Base-by-base conservation (phyloP, 2,888 invertebrate species). In the Bruchidius siliquastri region DNA sequence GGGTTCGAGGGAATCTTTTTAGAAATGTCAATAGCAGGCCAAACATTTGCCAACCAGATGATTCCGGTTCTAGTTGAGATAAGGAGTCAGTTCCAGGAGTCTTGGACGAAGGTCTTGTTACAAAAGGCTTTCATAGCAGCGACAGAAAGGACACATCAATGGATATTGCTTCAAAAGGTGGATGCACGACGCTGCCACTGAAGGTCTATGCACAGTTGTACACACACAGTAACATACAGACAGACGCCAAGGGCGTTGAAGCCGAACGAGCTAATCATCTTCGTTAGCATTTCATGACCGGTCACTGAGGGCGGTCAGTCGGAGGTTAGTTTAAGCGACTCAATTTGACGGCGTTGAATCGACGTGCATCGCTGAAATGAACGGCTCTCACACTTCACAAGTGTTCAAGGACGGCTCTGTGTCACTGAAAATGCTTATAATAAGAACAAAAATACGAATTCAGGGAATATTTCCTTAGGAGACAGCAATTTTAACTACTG, bases 241-340 rank as follows among this genome's bases (percentile, higher is more conserved):
- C 73, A 74, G 74, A 73, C 72, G 73, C 72, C 73, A 69, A 73
- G 67, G 72, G 73, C 74, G 76, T 81, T 80, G 78, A 79, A 78
- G 78, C 80, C 82, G 81, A 84, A 84, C 80, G 82, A 83, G 81
- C 80, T 81, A 82, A 84, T 84, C 82, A 83, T 82, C 81, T 81
- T 81, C 82, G 81, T 82, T 82, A 82, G 78, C 79, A 78, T 77
- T 77, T 75, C 76, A 49, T 13, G 49, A 49, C 49, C 49, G 10
- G 49, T 49, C 18, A 49, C 49, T 13, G 49, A 49, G 49, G 49
- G 18, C 18, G 49, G 49, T 49, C 49, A 49, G 49, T 49, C 49
- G 49, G 49, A 49, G 49, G 49, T 49, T 49, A 49, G 49, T 49
- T 49, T 49, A 49, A 49, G 49, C 49, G 49, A 49, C 49, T 49